Percentiles rank a stretch among this genome's conserved stretches.
These are phyloP conservation scores for Philonicus albiceps DNA, from an alignment of 2,888 invertebrate genomes.

Conservation along the genomic window DNA sequence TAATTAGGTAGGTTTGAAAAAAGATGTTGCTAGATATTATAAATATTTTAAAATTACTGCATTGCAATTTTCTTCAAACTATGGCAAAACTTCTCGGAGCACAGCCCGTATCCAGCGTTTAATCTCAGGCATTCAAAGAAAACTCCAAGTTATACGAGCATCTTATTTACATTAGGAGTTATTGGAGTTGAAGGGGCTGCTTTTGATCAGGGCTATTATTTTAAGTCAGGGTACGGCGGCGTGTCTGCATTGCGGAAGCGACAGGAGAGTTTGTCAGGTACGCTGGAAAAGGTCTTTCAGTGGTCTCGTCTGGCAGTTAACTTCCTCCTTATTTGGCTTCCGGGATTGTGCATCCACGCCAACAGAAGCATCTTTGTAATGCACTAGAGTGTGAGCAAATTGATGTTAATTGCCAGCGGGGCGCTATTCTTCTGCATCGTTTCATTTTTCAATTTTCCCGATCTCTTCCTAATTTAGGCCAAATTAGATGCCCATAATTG, in stretches of 20 bases:
- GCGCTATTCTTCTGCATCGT: conserved; percentile 15
- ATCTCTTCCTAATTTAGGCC: not conserved
- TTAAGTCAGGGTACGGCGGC: not conserved
- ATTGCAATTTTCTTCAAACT: not conserved
- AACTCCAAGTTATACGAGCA: not conserved
- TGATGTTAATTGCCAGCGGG: not conserved
- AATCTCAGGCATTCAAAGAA: not conserved
- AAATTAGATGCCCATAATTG: not conserved
- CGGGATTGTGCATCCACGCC: not conserved
- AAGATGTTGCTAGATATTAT: not conserved
- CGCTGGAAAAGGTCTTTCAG: not conserved
- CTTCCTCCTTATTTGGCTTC: not conserved
- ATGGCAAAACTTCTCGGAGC: not conserved
- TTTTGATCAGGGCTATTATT: not conserved
- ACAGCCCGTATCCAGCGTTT: not conserved
- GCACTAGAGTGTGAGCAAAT: not conserved
- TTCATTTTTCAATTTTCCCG: conserved; percentile 13
- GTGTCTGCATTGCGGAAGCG: not conserved
- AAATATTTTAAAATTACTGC: not conserved
- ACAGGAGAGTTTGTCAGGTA: not conserved
- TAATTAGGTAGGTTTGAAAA: not conserved
- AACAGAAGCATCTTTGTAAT: not conserved
- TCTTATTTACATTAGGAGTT: not conserved
- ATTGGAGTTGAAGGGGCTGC: not conserved
- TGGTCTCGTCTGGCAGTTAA: not conserved